phyloP scores from a whole-genome alignment of 2,797 vertebrate species.

The Cossypha heuglini region DNA sequence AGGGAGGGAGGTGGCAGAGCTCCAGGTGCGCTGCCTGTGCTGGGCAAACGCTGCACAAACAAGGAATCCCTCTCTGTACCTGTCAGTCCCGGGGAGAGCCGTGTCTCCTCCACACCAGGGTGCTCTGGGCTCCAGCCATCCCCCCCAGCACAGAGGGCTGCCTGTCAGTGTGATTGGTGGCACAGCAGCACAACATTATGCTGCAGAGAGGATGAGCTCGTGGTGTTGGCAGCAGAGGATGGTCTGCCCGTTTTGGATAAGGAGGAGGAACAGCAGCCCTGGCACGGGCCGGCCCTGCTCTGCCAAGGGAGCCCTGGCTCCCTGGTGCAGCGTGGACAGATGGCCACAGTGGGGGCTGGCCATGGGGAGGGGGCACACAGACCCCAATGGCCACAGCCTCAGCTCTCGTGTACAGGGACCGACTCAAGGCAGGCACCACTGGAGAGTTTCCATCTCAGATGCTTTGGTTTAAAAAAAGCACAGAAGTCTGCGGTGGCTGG shows the following conservation, averaged over 20 bases:
- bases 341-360: background rate
- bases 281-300: background rate
- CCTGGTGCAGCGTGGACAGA: background rate
- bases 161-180: background rate
- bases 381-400: background rate
- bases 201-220: background rate
- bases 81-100: background rate
- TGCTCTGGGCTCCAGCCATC: background rate
- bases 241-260: background rate
- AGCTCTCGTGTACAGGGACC: rapidly evolving
- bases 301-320: background rate
- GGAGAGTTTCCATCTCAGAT: background rate
- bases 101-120: background rate
- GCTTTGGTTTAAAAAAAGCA: background rate
- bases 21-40: rapidly evolving
- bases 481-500: background rate
- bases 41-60: rapidly evolving
- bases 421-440: rapidly evolving
- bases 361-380: background rate
- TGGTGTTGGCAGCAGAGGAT: background rate
- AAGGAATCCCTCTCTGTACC: background rate
- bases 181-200: background rate
- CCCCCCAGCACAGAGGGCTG: background rate
- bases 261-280: constrained; percentile 26
- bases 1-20: background rate